Evolutionary conservation across 2,888 invertebrate species (phyloP).

Genomic region (Callyntrura sp.): DNA sequence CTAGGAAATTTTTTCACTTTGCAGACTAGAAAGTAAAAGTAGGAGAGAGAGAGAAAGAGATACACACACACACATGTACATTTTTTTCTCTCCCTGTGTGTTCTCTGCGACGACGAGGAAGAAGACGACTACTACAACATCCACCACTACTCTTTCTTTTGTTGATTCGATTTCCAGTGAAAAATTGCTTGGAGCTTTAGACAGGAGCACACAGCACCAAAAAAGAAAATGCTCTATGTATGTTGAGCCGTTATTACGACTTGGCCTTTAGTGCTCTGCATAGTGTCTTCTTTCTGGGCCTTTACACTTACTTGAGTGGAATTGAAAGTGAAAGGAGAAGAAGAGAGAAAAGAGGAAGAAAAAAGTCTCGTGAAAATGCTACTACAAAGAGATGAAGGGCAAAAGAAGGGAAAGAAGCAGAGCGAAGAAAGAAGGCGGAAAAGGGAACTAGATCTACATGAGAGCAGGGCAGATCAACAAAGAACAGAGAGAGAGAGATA

Average conservation of each 20-base stretch:
- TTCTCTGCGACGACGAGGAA: too few species aligned
- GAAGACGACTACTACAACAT: too few species aligned
- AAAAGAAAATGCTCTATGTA: too few species aligned
- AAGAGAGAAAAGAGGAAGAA: neutral
- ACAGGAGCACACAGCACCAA: neutral
- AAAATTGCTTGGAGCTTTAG: conserved; percentile 41
- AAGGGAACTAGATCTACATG: too few species aligned
- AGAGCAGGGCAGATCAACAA: too few species aligned
- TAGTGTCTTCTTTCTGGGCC: neutral
- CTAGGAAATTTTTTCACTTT: conserved; percentile 18
- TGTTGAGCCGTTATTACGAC: neutral
- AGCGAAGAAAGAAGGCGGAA: conserved; percentile 9
- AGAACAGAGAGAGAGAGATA: too few species aligned
- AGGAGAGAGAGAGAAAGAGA: too few species aligned
- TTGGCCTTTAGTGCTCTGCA: too few species aligned
- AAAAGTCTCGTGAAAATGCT: neutral
- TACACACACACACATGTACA: too few species aligned
- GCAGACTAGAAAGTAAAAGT: neutral
- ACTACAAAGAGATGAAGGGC: neutral
- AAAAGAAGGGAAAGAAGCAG: neutral
- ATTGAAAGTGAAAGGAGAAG: conserved; percentile 37
- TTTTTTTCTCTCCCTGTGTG: too few species aligned
- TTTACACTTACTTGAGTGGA: conserved; percentile 16
- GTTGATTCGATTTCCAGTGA: conserved; percentile 45
- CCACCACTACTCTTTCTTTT: conserved; percentile 6